Base-by-base conservation (phyloP, 2,797 vertebrate genomes). In the Mastacembelus armatus region DNA sequence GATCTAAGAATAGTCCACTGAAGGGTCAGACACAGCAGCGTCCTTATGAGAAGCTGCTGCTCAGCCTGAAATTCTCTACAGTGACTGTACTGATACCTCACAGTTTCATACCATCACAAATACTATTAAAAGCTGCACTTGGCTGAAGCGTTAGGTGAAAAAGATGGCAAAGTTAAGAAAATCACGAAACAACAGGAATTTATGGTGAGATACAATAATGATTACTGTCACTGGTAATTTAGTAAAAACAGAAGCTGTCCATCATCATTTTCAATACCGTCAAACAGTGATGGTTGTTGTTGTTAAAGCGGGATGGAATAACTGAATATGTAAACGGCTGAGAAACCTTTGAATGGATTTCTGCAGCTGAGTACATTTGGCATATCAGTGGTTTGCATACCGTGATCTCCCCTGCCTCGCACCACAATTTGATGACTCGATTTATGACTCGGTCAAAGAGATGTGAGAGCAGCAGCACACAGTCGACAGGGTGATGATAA, bases 1-100 rank as follows among this genome's bases (percentile, higher is more conserved):
- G 74, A 67, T 83, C 88, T 88, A 88, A 89, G 78, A 88, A 91
- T 89, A 89, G 85, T 85, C 52, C 39, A 38, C 21, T n/a, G 48
- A 44, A 43, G 66, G 56, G 66, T 52, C 30, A 39, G 35, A 61
- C 55, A 40, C 54, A 45, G 79, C 54, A 62, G 60, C 52, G 11
- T 77, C 61, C n/a, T 47, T 16, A 22, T 57, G 71, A 65, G 63
- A 55, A 77, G n/a, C n/a, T n/a, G 64, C 71, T 78, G 71, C 68
- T 74, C 64, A 4, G 33, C 47, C 26, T 22, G 66, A 71, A 56
- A 42, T 50, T 33, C 62, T 26, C 3, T 7, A 38, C 64, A 24
- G 35, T 18, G 48, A 52, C 76, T 64, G 32, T 2, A 49, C 47
- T 38, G 27, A 59, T 14, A 60, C 38, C 32, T 10, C 26, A 22